A percentile compares a stretch with the other conserved stretches of the same genome.
Evolutionary conservation across 2,797 vertebrate genomes (phyloP).

Genomic region (Phoxinus dragarum): DNA sequence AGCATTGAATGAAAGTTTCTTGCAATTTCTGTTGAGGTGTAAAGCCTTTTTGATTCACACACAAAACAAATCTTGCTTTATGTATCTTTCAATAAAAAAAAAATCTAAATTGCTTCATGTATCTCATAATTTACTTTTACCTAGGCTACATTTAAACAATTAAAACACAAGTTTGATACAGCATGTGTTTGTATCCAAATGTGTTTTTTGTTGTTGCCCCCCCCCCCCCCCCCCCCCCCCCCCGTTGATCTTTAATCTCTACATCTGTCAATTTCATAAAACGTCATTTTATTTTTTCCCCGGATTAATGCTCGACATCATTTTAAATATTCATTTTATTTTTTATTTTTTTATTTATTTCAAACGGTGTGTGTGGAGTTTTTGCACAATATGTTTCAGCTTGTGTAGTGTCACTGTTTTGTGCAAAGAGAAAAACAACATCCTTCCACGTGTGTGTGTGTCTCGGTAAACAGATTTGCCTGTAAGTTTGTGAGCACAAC

Average conservation of each 20-base stretch:
- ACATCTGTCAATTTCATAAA: background rate
- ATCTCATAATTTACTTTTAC: background rate
- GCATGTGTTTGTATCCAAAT: background rate
- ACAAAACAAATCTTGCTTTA: background rate
- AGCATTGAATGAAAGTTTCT: background rate
- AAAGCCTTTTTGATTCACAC: background rate
- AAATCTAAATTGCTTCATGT: background rate
- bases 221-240: background rate
- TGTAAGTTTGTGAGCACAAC: slow-evolving; percentile 85
- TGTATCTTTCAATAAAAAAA: background rate
- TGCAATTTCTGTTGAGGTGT: background rate
- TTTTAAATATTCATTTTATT: background rate
- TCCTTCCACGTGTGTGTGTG: slow-evolving; percentile 59
- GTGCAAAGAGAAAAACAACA: slow-evolving; percentile 23
- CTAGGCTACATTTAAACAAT: background rate
- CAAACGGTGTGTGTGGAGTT: background rate
- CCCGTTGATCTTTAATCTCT: background rate
- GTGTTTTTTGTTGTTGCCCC: background rate
- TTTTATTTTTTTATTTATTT: background rate
- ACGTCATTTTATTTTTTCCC: too few species aligned
- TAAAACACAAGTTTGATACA: background rate
- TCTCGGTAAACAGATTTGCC: slow-evolving; percentile 74
- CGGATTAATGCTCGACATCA: background rate
- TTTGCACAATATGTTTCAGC: slow-evolving; percentile 20
- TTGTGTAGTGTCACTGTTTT: slow-evolving; percentile 22